Percentiles rank a stretch among this genome's conserved stretches.
phyloP scores from a whole-genome alignment of 2,113 vertebrate genomes.

The Tachycineta bicolor region DNA sequence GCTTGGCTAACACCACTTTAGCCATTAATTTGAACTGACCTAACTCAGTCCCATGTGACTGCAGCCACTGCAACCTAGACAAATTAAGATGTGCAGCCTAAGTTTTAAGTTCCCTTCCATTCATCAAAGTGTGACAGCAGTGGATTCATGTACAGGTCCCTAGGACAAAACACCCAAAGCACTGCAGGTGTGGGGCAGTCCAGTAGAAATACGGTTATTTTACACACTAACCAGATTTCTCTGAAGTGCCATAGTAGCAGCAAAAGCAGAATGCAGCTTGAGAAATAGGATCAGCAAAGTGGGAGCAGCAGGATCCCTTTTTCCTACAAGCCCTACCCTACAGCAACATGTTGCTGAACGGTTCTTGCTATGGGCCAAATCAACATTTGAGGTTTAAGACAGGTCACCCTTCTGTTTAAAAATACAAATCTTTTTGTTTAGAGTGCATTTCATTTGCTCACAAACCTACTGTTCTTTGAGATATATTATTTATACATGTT shows the following conservation, averaged over 20 bases:
- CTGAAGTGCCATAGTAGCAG: neutral
- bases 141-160: neutral
- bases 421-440: neutral
- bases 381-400: neutral
- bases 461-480: neutral
- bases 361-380: neutral
- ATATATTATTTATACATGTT: neutral
- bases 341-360: neutral
- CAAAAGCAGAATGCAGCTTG: neutral
- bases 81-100: accelerated
- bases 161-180: neutral
- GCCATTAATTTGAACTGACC: neutral
- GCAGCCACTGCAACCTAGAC: neutral
- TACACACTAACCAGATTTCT: neutral
- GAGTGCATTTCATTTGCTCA: neutral
- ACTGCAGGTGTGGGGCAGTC: neutral
- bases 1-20: neutral
- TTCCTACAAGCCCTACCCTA: neutral
- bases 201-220: neutral
- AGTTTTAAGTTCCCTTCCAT: neutral
- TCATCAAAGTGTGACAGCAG: neutral
- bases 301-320: neutral
- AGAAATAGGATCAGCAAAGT: neutral
- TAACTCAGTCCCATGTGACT: neutral
- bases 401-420: neutral